phyloP scores from a whole-genome alignment of 2,888 invertebrate species.

The Steromphala cineraria region DNA sequence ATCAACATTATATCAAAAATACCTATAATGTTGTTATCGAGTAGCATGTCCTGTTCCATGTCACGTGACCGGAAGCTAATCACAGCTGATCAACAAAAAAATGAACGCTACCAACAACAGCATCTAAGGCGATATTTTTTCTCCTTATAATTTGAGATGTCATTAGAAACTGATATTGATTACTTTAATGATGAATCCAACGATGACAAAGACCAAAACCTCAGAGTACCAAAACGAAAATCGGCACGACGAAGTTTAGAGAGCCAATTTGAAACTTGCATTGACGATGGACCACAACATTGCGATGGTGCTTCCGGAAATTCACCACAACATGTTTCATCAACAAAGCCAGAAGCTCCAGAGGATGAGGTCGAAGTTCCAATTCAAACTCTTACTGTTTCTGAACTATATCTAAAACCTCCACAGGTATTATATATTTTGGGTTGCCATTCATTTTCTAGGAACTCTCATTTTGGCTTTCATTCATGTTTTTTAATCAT shows the following conservation, averaged over 20 bases:
- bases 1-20: no score
- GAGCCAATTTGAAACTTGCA: slow-evolving; percentile 12
- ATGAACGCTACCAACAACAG: background rate
- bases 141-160: background rate
- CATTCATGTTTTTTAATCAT: no score
- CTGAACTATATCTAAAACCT: background rate
- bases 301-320: background rate
- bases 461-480: no score
- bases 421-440: background rate
- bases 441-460: background rate
- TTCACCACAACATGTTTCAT: background rate
- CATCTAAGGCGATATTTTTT: background rate
- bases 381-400: background rate
- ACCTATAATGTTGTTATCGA: no score
- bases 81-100: background rate
- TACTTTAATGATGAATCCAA: background rate
- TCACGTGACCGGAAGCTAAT: background rate
- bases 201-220: background rate
- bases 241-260: slow-evolving; percentile 13
- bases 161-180: background rate
- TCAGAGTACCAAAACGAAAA: background rate
- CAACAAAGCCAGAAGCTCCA: background rate
- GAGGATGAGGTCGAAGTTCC: background rate
- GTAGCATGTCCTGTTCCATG: no score
- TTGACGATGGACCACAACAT: background rate